Evolutionary conservation across 1,140 invertebrate species (phyloP).

Genomic region (Drosophila punjabiensis): DNA sequence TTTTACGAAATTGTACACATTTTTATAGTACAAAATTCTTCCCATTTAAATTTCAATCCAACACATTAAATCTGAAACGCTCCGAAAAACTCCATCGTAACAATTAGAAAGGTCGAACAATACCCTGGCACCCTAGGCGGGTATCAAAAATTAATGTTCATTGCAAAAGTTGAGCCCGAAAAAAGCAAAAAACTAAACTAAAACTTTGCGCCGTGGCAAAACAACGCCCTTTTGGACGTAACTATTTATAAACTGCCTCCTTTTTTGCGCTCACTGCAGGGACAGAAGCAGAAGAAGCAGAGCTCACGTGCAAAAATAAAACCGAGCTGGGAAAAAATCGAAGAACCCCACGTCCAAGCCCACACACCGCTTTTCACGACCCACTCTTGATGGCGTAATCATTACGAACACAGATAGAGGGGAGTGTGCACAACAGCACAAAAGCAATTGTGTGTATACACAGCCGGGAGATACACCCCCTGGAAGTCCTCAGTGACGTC

Average conservation of each 20-base stretch:
- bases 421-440: slow-evolving; percentile 4
- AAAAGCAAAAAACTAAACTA: slow-evolving; percentile 8
- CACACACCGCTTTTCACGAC: slow-evolving; percentile 11
- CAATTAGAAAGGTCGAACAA: slow-evolving; percentile 2
- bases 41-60: background rate
- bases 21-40: background rate
- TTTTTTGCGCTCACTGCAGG: slow-evolving; percentile 30
- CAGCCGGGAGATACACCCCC: slow-evolving; percentile 33
- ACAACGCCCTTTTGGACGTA: slow-evolving; percentile 33
- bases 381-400: slow-evolving; percentile 68
- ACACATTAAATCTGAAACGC: background rate
- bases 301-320: slow-evolving; percentile 69
- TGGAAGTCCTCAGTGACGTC: slow-evolving; percentile 66
- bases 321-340: slow-evolving; percentile 48
- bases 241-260: slow-evolving; percentile 47
- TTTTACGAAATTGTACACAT: background rate
- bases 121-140: background rate
- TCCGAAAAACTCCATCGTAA: background rate
- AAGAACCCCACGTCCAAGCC: slow-evolving; percentile 21
- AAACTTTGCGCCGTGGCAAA: slow-evolving; percentile 20
- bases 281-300: slow-evolving; percentile 25
- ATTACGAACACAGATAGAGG: slow-evolving; percentile 10
- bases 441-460: slow-evolving; percentile 5
- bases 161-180: slow-evolving; percentile 8
- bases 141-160: slow-evolving; percentile 20